These are phyloP conservation scores for Cochlearius cochlearius DNA, from an alignment of 2,113 vertebrate species.

Conservation along the genomic window DNA sequence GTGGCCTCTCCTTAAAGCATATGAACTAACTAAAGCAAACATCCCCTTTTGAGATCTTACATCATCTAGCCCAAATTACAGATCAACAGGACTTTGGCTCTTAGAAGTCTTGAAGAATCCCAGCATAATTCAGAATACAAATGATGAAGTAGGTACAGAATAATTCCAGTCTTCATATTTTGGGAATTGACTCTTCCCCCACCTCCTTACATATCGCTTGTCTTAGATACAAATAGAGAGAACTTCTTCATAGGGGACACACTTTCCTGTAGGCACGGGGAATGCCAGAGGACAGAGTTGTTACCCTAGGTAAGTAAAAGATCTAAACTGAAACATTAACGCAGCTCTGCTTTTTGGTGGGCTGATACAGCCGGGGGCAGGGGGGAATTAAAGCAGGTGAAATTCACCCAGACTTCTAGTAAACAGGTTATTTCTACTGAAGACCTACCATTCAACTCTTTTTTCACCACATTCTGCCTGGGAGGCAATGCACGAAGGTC, in stretches of 20 bases:
- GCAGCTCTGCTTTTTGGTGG: background rate
- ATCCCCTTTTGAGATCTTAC: background rate
- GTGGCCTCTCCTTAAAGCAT: background rate
- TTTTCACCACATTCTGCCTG: background rate
- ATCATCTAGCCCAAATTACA: background rate
- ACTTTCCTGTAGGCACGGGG: background rate
- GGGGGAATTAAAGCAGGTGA: too few relatives aligned
- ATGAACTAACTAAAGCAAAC: background rate
- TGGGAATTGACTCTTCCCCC: background rate
- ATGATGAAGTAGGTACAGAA: background rate
- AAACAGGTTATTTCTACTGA: background rate
- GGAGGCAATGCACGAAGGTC: background rate
- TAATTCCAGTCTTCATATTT: background rate
- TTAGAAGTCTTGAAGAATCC: background rate
- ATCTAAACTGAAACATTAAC: background rate
- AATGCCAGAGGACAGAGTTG: background rate
- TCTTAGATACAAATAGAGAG: background rate
- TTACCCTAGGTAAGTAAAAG: background rate
- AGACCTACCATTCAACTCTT: background rate
- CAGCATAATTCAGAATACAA: background rate
- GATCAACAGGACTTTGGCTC: background rate
- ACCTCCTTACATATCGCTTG: background rate
- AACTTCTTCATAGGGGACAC: rapidly evolving
- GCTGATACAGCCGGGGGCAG: background rate
- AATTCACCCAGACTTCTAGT: background rate